Conservation (phyloP, 2,113 vertebrate species). For the Recurvirostra avosetta region DNA sequence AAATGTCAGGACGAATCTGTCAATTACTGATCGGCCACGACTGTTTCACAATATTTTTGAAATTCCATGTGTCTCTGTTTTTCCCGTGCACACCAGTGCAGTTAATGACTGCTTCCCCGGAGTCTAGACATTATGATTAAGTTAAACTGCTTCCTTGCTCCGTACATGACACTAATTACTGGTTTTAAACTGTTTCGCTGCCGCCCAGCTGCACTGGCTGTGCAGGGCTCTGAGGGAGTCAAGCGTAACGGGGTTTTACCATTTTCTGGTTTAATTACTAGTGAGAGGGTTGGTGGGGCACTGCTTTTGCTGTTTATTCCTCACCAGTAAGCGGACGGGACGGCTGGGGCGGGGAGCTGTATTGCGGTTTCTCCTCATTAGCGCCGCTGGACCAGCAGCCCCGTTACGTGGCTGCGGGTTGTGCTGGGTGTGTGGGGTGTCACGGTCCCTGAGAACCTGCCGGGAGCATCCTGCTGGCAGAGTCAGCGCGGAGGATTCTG, state of each 20-base stretch:
- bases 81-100: fast-evolving
- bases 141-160: neutral
- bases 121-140: neutral
- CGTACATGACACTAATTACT: neutral
- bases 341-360: too few relatives aligned
- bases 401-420: fast-evolving
- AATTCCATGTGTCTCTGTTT: neutral
- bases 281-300: neutral
- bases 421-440: neutral
- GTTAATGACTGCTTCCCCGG: neutral
- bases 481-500: fast-evolving
- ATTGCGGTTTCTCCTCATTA: fast-evolving
- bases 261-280: neutral
- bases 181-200: neutral
- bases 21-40: neutral
- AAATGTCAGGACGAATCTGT: fast-evolving
- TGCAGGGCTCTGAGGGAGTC: neutral
- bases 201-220: neutral
- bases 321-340: neutral
- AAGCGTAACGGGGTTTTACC: neutral
- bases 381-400: neutral
- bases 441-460: fast-evolving
- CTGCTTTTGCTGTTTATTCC: too few relatives aligned
- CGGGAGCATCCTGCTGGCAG: neutral
- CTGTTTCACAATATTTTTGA: fast-evolving